Conservation (phyloP, 2,797 vertebrate genomes). For the Discoglossus pictus region DNA sequence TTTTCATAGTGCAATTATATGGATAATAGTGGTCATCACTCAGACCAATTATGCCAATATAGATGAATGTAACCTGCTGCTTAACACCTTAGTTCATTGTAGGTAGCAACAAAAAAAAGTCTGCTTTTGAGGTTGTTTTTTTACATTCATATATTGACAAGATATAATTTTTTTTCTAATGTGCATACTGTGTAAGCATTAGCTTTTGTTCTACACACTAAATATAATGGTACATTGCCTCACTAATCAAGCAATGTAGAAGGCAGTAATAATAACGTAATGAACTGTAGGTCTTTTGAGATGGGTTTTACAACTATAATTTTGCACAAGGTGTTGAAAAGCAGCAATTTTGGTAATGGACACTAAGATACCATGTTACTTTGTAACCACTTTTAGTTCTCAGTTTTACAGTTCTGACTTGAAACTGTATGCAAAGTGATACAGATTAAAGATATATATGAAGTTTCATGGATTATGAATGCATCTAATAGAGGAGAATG, state of each 20-base stretch:
- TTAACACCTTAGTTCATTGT: conserved; percentile 10
- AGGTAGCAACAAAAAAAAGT: conserved; percentile 17
- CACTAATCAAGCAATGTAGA: not conserved
- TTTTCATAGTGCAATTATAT: conserved; percentile 26
- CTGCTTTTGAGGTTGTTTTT: not conserved
- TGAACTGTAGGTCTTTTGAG: not conserved
- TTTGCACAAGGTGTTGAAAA: no score
- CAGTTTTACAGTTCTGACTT: no score
- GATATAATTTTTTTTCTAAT: conserved; percentile 34
- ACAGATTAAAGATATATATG: not conserved
- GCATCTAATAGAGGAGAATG: no score
- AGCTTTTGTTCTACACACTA: conserved; percentile 11
- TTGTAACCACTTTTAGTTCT: no score
- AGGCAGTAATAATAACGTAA: conserved; percentile 1
- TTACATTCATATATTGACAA: conserved; percentile 15
- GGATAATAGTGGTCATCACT: conserved; percentile 31
- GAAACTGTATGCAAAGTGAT: not conserved
- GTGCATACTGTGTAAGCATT: not conserved
- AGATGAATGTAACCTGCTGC: conserved; percentile 27
- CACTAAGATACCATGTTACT: no score
- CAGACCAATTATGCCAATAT: conserved; percentile 34
- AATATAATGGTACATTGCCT: conserved; percentile 1
- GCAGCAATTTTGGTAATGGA: no score
- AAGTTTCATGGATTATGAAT: no score
- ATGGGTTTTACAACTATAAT: no score